These are phyloP conservation scores for Zoanthus gigantus DNA, from an alignment of 92 coral and sea anemone species.

Conservation along the genomic window DNA sequence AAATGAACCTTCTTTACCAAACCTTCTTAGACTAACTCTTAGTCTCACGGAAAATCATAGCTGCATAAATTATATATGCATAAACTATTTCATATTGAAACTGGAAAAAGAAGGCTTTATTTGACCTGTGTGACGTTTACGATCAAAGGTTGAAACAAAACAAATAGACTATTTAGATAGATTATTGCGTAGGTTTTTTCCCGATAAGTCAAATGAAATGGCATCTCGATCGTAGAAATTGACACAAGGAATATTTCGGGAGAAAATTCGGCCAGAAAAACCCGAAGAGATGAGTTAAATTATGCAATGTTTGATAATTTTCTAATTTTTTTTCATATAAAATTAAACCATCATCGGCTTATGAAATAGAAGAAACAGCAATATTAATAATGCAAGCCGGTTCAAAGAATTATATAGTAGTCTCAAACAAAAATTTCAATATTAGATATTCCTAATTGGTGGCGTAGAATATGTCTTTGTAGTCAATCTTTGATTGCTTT, in stretches of 20 bases:
- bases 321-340: too few relatives aligned
- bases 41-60: not conserved
- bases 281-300: not conserved
- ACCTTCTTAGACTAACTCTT: not conserved
- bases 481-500: too few relatives aligned
- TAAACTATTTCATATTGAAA: constrained; percentile 33
- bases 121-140: not conserved
- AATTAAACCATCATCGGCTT: too few relatives aligned
- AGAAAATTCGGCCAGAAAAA: not conserved
- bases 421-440: too few relatives aligned
- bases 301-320: too few relatives aligned
- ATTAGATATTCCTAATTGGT: too few relatives aligned
- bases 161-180: not conserved
- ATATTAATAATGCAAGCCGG: too few relatives aligned
- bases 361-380: too few relatives aligned
- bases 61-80: constrained; percentile 15
- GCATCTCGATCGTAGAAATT: too few relatives aligned
- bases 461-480: too few relatives aligned
- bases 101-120: not conserved
- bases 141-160: not conserved
- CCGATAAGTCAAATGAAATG: not conserved
- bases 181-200: not conserved
- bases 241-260: too few relatives aligned
- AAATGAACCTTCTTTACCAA: not conserved
- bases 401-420: too few relatives aligned